Evolutionary conservation across 2,113 vertebrate genomes (phyloP), one percentile per base, ranked within the genome.

Genomic region (Strix uralensis): DNA sequence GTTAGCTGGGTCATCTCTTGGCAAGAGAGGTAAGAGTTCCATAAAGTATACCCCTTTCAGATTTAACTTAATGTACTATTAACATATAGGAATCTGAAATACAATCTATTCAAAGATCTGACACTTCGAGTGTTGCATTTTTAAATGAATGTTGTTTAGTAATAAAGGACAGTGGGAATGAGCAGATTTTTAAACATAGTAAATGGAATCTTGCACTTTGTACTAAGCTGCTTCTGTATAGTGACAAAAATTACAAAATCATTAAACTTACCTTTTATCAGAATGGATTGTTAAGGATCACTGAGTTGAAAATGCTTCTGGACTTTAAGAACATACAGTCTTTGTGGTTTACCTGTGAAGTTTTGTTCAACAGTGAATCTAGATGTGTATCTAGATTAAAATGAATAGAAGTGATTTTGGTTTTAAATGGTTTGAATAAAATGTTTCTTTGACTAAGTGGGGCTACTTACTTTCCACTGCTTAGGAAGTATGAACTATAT

Each of bases 1-100:
- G 95, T 98, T 99, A 94, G 99, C 99, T 52, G 99, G 99, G 17
- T 99, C 99, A 11, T 98, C 99, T 23, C 98, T 99, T 80, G 99
- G 99, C 62, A 99, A 99, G 98, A 99, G 99, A 99, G 99, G 99
- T 99, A 97, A 97, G 96, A 90, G 52, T 70, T 78, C n/a, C 19
- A 16, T 62, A 5, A 91, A 58, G 7, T 38, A 30, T 6, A 18
- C 9, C 29, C 46, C n/a, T 77, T 88, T 55, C 62, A 30, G 18
- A 52, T 44, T 57, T 66, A 34, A 72, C 5, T 82, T 87, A 51
- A 51, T 18, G 11, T 66, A 4, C 58, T 38, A 10, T 13, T 51
- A 49, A 65, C 14, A 72, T n/a, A 34, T 30, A 55, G 47, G 57
- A 93, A 78, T 59, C 38, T 63, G 30, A 77, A 51, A 27, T 58